phyloP scores from a whole-genome alignment of 2,888 invertebrate species.

The Pollenia griseotomentosa region DNA sequence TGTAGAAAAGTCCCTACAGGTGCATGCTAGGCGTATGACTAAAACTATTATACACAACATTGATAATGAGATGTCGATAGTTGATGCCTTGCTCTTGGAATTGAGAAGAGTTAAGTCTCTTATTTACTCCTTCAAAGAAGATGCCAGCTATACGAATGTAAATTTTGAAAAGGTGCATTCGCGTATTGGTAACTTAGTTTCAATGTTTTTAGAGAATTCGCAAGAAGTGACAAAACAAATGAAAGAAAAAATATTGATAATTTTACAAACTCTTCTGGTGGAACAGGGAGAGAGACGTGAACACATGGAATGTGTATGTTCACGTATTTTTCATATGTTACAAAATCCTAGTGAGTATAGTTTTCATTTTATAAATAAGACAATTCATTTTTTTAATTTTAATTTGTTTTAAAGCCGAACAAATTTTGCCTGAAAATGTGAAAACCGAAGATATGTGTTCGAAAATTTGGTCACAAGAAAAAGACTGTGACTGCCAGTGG shows the following conservation, averaged over 20 bases:
- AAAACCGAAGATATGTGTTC: slow-evolving; percentile 86
- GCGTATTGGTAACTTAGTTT: slow-evolving; percentile 87
- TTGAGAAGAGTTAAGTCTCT: slow-evolving; percentile 89
- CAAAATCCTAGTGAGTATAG: slow-evolving; percentile 75
- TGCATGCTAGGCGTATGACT: slow-evolving; percentile 89
- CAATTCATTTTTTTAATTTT: background rate
- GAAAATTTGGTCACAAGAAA: slow-evolving; percentile 86
- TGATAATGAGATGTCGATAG: slow-evolving; percentile 86
- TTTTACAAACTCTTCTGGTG: slow-evolving; percentile 77
- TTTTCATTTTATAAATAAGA: background rate
- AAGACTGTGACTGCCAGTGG: slow-evolving; percentile 88
- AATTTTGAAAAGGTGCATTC: slow-evolving; percentile 88
- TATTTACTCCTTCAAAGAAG: slow-evolving; percentile 89
- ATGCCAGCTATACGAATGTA: slow-evolving; percentile 87
- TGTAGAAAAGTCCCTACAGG: slow-evolving; percentile 87
- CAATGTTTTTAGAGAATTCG: slow-evolving; percentile 85
- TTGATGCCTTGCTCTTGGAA: slow-evolving; percentile 87
- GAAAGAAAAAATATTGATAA: slow-evolving; percentile 78
- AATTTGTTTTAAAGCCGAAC: slow-evolving; percentile 65
- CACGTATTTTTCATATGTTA: slow-evolving; percentile 82
- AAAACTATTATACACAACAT: slow-evolving; percentile 87
- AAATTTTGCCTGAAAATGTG: slow-evolving; percentile 84
- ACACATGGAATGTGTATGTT: slow-evolving; percentile 85
- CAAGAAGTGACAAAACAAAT: slow-evolving; percentile 77
- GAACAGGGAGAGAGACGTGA: slow-evolving; percentile 82